phyloP scores from a whole-genome alignment of 2,113 vertebrate species.

The Burhinus oedicnemus region DNA sequence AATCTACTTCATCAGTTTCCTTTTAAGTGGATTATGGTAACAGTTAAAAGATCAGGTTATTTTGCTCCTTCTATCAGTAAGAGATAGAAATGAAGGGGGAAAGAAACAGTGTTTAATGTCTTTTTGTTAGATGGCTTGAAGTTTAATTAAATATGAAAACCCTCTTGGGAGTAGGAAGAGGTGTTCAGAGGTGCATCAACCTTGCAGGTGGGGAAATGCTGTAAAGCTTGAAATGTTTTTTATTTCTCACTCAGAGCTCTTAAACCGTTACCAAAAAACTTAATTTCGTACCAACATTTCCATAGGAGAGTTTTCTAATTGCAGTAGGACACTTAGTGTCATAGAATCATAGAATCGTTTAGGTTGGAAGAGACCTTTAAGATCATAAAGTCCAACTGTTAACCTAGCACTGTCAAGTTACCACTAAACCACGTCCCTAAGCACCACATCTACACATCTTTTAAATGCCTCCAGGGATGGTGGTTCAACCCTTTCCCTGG shows the following conservation, averaged over 20 bases:
- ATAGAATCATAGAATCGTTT: background rate
- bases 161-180: background rate
- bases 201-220: background rate
- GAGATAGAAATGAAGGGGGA: background rate
- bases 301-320: background rate
- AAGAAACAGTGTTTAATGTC: background rate
- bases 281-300: background rate
- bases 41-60: background rate
- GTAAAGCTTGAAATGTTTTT: background rate
- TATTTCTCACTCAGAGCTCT: background rate
- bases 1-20: background rate
- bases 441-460: background rate
- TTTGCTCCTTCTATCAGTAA: background rate
- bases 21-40: background rate
- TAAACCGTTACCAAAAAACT: background rate
- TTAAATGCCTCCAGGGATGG: background rate
- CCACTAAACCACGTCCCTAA: background rate
- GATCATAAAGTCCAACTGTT: background rate
- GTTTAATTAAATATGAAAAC: background rate
- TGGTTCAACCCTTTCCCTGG: background rate
- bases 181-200: background rate
- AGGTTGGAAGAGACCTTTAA: background rate
- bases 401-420: background rate
- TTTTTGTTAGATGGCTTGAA: background rate
- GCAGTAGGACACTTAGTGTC: slow-evolving; percentile 12